A percentile compares a stretch with the other conserved stretches of the same genome.
phyloP scores from a whole-genome alignment of 2,113 vertebrate genomes.

The Gulo gulo region DNA sequence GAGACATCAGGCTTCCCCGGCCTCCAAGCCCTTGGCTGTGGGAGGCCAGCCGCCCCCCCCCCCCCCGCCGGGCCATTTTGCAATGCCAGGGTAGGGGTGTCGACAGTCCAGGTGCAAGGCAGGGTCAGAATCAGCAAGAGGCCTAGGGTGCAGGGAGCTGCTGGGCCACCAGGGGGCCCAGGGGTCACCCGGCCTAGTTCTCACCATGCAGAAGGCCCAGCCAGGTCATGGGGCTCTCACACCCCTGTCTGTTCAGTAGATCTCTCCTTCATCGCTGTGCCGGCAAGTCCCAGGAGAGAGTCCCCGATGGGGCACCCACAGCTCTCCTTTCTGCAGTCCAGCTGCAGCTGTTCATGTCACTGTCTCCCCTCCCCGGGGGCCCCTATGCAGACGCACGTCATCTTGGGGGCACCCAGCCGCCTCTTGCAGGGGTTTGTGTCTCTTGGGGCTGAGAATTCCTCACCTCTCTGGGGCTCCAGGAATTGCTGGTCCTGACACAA shows the following conservation, averaged over 20 bases:
- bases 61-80: no score
- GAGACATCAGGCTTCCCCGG: fast-evolving
- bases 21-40: neutral
- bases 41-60: no score
- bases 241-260: fast-evolving
- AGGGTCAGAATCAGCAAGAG: neutral
- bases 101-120: neutral
- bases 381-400: neutral
- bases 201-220: neutral
- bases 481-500: neutral
- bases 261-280: fast-evolving
- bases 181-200: neutral
- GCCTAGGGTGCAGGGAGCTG: neutral
- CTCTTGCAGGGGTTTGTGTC: fast-evolving
- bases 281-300: fast-evolving
- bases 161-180: fast-evolving
- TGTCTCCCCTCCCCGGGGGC: neutral
- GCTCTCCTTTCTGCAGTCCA: no score
- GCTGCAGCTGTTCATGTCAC: neutral
- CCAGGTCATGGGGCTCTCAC: no score
- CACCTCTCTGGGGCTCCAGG: neutral
- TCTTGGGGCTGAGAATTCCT: neutral
- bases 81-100: neutral
- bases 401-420: neutral
- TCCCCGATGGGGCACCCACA: neutral